Evolutionary conservation across 2,113 vertebrate species (phyloP), one percentile per base, ranked within the genome.

Genomic region (Laticauda laticaudata): DNA sequence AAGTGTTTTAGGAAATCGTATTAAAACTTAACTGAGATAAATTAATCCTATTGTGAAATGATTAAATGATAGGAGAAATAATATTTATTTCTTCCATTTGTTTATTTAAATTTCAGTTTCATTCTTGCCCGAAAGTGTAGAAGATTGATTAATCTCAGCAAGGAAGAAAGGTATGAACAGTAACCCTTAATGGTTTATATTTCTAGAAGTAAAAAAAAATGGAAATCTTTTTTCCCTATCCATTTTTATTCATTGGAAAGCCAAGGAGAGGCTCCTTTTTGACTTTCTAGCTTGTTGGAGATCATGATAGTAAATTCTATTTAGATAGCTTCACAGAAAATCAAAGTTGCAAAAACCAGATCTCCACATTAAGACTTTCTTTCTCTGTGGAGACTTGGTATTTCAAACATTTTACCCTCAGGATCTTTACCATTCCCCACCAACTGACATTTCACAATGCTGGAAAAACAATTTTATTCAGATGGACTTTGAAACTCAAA

Each of bases 91-190:
- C 4, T 21, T 59, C 12, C 11, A 54, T 20, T 92, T 91, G 5
- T 95, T 92, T 95, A 53, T 34, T 95, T 85, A 93, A 86, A 90
- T 89, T 96, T 81, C 96, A 99, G 99, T 95, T 99, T 99, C 96
- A 99, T 99, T 92, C 98, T 99, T 75, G 97, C 99, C 93, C 98
- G 98, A 8, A 99, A 99, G 95, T 98, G 98, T 95, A 98, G 99
- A 96, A 99, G 97, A 95, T 96, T 99, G 75, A 96, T 95, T 15
- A 95, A 85, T 87, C 98, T 99, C 95, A 98, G 98, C 10, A 99
- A 98, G 96, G 99, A 99, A 93, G 99, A 99, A 97, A 98, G 99
- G 99, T 99, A 96, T 95, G 95, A 51, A 88, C 86, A 92, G 87
- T 91, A 81, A 1, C 2, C 6, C 57, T 64, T 23, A 59, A 43